Evolutionary conservation across 2,888 invertebrate species (phyloP).

Genomic region (Saturnia japonica): DNA sequence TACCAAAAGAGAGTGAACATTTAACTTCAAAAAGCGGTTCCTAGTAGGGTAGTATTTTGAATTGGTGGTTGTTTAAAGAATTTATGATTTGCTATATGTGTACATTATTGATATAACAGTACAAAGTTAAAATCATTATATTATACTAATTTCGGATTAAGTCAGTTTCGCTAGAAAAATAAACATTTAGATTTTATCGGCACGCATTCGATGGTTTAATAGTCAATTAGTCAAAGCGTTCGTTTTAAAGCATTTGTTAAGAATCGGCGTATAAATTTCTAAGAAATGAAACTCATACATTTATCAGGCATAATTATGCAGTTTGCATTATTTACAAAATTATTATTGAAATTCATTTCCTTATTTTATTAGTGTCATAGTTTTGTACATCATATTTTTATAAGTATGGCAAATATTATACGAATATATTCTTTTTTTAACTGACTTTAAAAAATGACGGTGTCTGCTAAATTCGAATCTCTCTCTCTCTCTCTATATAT

Average conservation of each 20-base stretch:
- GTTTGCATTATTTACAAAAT: neutral
- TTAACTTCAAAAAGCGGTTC: too few species aligned
- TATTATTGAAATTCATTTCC: neutral
- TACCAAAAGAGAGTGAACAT: too few species aligned
- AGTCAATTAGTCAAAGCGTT: slow-evolving; percentile 7
- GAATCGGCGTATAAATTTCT: neutral
- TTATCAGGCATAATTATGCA: neutral
- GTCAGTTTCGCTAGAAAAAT: neutral
- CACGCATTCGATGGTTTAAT: slow-evolving; percentile 7
- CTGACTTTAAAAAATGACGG: too few species aligned
- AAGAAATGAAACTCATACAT: neutral
- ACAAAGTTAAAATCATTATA: neutral
- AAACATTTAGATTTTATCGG: slow-evolving; percentile 4
- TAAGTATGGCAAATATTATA: too few species aligned
- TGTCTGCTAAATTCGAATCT: too few species aligned
- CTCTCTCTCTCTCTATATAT: too few species aligned
- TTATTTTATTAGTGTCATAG: neutral
- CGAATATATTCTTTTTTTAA: too few species aligned
- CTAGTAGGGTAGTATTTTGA: too few species aligned
- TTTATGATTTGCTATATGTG: neutral
- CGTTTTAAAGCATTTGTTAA: neutral
- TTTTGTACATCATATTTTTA: too few species aligned
- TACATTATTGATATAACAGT: neutral
- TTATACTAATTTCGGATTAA: neutral
- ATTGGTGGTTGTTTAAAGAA: too few species aligned